A percentile compares a stretch with the other conserved stretches of the same genome.
phyloP scores from a whole-genome alignment of 2,888 invertebrate species.

The Lysandra coridon region DNA sequence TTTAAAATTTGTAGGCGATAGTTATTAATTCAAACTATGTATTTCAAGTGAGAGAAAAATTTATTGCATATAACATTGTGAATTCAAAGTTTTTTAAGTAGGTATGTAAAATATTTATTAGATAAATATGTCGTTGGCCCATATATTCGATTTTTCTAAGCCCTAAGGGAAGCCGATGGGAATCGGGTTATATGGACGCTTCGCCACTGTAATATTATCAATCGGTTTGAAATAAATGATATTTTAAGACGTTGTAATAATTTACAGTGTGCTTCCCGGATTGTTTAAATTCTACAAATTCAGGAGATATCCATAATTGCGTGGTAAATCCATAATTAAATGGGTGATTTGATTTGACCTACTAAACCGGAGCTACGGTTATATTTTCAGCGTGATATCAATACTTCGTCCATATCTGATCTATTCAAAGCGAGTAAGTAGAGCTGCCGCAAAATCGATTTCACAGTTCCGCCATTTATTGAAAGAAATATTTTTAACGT shows the following conservation, averaged over 20 bases:
- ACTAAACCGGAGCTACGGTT: not conserved
- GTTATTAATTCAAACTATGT: no score
- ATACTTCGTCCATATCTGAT: not conserved
- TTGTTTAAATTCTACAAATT: not conserved
- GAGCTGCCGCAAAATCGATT: not conserved
- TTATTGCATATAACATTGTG: no score
- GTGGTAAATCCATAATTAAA: no score
- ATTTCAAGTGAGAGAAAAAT: no score
- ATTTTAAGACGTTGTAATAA: not conserved
- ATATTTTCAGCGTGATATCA: not conserved
- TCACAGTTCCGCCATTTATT: not conserved
- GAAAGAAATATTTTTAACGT: not conserved
- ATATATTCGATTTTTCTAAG: no score
- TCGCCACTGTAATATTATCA: not conserved
- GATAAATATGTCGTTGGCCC: no score
- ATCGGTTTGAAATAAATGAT: not conserved
- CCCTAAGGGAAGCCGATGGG: no score
- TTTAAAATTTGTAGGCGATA: no score
- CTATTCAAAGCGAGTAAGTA: slow-evolving; percentile 7
- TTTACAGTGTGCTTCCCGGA: not conserved
- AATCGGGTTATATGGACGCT: no score
- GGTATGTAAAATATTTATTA: no score
- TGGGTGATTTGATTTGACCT: not conserved
- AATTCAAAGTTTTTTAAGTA: no score
- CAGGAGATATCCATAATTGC: not conserved